Conservation (phyloP, 2,888 invertebrate species). For the Drosophila lacicola region DNA sequence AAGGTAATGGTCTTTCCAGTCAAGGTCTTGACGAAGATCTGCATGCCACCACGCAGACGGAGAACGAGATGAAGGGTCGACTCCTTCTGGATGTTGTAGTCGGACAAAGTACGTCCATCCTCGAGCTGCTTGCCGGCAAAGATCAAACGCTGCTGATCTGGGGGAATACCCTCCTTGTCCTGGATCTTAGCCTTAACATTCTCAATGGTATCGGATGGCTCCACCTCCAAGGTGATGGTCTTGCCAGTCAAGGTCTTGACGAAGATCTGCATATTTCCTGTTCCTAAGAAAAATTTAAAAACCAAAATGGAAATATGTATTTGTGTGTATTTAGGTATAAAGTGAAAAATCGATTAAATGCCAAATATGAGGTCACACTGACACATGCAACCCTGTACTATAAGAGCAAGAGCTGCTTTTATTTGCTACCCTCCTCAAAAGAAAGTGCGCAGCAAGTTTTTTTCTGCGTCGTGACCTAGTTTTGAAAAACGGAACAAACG, state of each 20-base stretch:
- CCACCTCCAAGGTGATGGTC: conserved; percentile 18
- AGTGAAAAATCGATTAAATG: conserved; percentile 18
- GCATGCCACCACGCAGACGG: conserved; percentile 50
- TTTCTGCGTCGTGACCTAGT: conserved; percentile 53
- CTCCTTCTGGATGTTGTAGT: conserved; percentile 57
- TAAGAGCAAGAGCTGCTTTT: background rate
- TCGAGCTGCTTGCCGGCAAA: conserved; percentile 6
- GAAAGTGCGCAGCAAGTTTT: conserved; percentile 47
- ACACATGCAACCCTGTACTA: background rate
- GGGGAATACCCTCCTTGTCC: conserved; percentile 62
- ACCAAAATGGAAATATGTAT: background rate
- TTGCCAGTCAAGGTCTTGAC: conserved; percentile 32
- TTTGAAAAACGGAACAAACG: conserved; percentile 20
- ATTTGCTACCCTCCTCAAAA: conserved; percentile 1
- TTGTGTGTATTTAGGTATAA: background rate
- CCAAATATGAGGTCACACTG: background rate
- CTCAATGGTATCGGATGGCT: conserved; percentile 31
- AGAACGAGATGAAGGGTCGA: conserved; percentile 38
- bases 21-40: conserved; percentile 48
- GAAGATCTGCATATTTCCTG: conserved; percentile 53
- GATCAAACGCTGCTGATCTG: conserved; percentile 48
- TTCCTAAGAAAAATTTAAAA: conserved; percentile 18
- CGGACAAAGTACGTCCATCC: conserved; percentile 40
- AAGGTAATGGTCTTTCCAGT: conserved; percentile 53
- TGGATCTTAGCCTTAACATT: conserved; percentile 53